A percentile compares a stretch with the other conserved stretches of the same genome.
phyloP scores from a whole-genome alignment of 2,113 vertebrate genomes.

The Chloropsis hardwickii region DNA sequence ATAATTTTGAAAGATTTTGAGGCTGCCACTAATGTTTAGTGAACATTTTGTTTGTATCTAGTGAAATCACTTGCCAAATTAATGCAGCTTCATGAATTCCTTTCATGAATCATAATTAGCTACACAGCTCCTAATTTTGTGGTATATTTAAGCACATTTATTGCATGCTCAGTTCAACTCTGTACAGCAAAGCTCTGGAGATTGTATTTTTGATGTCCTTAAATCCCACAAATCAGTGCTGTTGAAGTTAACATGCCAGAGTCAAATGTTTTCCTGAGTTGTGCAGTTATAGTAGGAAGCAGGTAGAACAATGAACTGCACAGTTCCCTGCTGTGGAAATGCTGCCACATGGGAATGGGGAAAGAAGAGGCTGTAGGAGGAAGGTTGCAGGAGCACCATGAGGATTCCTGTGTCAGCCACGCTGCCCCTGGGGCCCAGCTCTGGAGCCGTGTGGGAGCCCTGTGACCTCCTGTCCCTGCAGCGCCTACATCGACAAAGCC shows the following conservation, averaged over 20 bases:
- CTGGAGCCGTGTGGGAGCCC: neutral
- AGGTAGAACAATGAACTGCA: neutral
- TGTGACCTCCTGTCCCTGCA: slow-evolving; percentile 39
- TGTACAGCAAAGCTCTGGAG: neutral
- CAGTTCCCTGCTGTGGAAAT: neutral
- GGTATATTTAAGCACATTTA: neutral
- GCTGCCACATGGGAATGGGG: fast-evolving
- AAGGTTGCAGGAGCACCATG: neutral
- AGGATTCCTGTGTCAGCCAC: neutral
- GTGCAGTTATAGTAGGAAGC: neutral
- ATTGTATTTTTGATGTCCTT: neutral
- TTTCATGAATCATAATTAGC: neutral
- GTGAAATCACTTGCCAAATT: neutral
- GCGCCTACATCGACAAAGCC: slow-evolving; percentile 94
- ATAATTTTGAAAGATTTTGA: neutral
- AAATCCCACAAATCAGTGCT: neutral
- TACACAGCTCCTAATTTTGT: slow-evolving; percentile 4
- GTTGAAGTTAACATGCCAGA: neutral
- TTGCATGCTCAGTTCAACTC: neutral
- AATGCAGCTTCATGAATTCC: neutral
- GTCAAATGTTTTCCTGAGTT: neutral
- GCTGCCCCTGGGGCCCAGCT: neutral
- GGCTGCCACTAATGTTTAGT: neutral
- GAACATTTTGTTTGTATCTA: neutral
- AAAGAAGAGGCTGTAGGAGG: neutral